phyloP scores from a whole-genome alignment of 2,888 invertebrate genomes.

The Cryptosula pallasiana region DNA sequence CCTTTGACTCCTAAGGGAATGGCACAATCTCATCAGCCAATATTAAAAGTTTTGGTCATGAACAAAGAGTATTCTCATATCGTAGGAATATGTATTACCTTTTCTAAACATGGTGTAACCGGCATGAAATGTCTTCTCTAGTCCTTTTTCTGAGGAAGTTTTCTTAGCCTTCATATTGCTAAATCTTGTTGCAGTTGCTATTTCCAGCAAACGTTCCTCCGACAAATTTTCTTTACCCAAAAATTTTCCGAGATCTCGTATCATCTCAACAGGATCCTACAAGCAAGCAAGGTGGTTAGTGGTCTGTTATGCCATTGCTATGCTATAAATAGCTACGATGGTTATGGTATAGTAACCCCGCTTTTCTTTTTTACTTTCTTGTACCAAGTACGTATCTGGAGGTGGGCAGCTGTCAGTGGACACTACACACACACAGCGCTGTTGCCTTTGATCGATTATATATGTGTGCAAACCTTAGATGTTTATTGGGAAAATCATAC shows the following conservation, averaged over 20 bases:
- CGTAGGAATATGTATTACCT: not conserved
- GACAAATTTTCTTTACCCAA: not conserved
- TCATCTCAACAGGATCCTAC: conserved; percentile 4
- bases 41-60: not conserved
- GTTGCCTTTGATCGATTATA: too few relatives aligned
- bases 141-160: not conserved
- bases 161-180: conserved; percentile 11
- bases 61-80: not conserved
- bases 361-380: too few relatives aligned
- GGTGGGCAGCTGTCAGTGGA: too few relatives aligned
- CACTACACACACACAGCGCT: too few relatives aligned
- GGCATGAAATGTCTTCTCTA: not conserved
- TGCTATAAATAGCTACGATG: too few relatives aligned
- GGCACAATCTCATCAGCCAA: not conserved
- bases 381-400: too few relatives aligned
- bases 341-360: too few relatives aligned
- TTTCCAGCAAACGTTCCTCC: not conserved
- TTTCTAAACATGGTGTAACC: conserved; percentile 18
- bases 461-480: too few relatives aligned
- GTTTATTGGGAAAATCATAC: too few relatives aligned
- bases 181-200: not conserved
- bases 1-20: not conserved
- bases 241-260: conserved; percentile 6
- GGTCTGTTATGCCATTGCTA: too few relatives aligned
- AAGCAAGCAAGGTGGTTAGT: too few relatives aligned